These are phyloP conservation scores for Camelus dromedarius DNA, from an alignment of 2,113 vertebrate species.

Conservation along the genomic window DNA sequence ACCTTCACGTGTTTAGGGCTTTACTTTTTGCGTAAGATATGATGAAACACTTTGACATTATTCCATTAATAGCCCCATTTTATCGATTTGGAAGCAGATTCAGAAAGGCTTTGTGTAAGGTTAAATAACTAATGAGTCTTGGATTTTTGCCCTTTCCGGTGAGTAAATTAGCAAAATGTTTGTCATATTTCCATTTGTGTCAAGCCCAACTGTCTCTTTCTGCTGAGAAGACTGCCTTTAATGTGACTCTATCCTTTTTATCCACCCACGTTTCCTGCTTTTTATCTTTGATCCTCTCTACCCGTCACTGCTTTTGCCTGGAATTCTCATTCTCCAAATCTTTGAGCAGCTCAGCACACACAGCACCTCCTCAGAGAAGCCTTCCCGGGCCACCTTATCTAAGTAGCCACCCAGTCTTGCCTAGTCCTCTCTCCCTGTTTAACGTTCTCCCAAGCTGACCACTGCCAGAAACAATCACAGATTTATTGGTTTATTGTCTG, in stretches of 20 bases:
- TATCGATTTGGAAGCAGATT: neutral
- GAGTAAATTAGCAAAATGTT: neutral
- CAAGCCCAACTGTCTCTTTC: neutral
- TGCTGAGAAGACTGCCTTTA: neutral
- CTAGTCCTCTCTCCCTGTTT: neutral
- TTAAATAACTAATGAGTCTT: neutral
- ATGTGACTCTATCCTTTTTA: neutral
- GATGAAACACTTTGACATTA: neutral
- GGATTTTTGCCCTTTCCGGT: neutral
- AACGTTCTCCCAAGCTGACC: neutral
- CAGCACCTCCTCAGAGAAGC: neutral
- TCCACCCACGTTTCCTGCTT: neutral
- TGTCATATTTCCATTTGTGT: neutral
- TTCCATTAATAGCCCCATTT: neutral
- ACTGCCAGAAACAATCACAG: neutral
- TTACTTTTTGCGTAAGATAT: neutral
- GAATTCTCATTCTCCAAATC: neutral
- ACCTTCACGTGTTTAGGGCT: accelerated
- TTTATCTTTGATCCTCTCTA: neutral
- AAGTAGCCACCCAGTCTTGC: too few species aligned
- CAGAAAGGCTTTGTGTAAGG: neutral
- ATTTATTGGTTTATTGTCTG: neutral
- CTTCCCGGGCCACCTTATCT: neutral
- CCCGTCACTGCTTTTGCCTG: neutral
- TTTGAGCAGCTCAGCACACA: neutral